Base-by-base conservation (phyloP, 1,140 invertebrate species). In the Thalassaphorura encarpata region DNA sequence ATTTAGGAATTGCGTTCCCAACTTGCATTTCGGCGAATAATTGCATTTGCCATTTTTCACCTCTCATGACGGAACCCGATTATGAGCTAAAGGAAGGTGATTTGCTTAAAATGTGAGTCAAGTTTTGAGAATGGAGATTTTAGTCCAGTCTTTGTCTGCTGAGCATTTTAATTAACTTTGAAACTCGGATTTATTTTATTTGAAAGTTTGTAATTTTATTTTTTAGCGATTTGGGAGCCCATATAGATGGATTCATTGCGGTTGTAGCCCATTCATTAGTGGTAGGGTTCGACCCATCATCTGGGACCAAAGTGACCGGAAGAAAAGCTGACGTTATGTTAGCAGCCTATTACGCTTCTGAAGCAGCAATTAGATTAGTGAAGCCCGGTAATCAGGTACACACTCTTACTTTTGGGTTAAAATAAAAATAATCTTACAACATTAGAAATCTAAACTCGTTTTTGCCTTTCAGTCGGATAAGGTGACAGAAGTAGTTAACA, bases 21-120 rank as follows among this genome's bases (percentile, higher is more conserved):
- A 97, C 94, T 31, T 99, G 95, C 77, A 80, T 99, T 56, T 98
- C 95, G 23, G 85, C 98, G 11, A 98, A 99, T 73, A 98, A 99
- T 73, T 97, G 93, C 76, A 95, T 99, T 70, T 98, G 96, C 72
- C 96, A 99, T 71, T 99, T 87, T 72, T 97, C 94, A 42, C 97
- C 97, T 18, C 81, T 97, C 48, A 83, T 83, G 60, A 92, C 85
- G 75, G 96, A 99, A 75, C 76, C 84, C 42, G 90, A 96, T 73
- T 83, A 88, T 60, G 76, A 81, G 51, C 72, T 99, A 18, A 88
- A 93, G 72, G 82, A 89, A 68, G 93, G 89, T 36, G 95, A 99
- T 78, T 75, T 99, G 66, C 92, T 95, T 54, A 99, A 99, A 84
- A 86, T 99, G 89, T 94, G 80, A 84, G 85, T n/a, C n/a, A n/a